A percentile compares a stretch with the other conserved stretches of the same genome.
These are phyloP conservation scores for Lasioglossum albipes DNA, from an alignment of 1,140 invertebrate genomes.

Conservation along the genomic window DNA sequence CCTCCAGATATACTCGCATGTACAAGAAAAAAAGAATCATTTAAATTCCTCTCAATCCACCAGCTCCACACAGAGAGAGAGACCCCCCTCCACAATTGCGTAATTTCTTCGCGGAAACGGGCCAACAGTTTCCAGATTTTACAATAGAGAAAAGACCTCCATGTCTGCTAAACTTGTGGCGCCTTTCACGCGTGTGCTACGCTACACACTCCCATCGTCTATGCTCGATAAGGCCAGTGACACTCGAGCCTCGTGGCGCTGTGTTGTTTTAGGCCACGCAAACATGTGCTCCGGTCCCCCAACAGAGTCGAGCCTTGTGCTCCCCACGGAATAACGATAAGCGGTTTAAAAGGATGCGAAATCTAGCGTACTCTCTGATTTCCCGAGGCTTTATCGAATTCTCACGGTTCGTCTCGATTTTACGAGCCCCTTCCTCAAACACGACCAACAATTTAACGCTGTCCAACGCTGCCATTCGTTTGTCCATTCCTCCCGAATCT, in stretches of 20 bases:
- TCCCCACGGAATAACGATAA: conserved; percentile 16
- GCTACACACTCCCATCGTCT: background rate
- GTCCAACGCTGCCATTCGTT: too few relatives aligned
- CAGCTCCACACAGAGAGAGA: too few relatives aligned
- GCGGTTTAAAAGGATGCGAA: conserved; percentile 28
- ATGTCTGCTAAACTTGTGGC: background rate
- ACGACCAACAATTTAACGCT: too few relatives aligned
- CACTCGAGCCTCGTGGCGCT: conserved; percentile 3
- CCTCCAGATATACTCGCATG: background rate
- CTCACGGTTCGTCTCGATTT: background rate
- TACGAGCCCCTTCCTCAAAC: background rate
- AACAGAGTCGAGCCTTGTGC: conserved; percentile 15
- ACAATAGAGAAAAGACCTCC: background rate
- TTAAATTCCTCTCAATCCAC: background rate
- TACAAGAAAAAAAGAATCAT: background rate
- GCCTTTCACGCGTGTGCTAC: background rate
- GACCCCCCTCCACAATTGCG: background rate
- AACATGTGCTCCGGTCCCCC: conserved; percentile 41
- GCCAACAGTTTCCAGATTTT: background rate
- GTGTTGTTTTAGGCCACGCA: conserved; percentile 63
- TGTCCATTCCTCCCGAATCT: too few relatives aligned
- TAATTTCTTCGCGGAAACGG: background rate
- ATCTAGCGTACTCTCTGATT: background rate
- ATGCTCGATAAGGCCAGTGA: conserved; percentile 48
- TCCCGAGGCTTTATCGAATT: background rate